Evolutionary conservation across 2,797 vertebrate genomes (phyloP).

Genomic region (Catharus ustulatus): DNA sequence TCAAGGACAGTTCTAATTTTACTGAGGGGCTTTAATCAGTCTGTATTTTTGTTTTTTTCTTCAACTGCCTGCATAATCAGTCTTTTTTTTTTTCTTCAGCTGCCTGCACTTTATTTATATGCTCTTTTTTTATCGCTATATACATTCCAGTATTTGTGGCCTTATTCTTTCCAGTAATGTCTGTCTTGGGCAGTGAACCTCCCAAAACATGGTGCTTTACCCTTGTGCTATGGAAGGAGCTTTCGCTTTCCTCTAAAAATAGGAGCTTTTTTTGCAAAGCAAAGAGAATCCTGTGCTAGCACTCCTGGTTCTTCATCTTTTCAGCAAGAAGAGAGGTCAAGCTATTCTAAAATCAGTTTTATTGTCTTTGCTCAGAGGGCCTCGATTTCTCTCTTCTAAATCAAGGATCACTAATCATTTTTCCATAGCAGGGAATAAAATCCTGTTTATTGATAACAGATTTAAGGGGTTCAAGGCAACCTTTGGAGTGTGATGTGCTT

Average conservation of each 20-base stretch:
- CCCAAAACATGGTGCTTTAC: not conserved
- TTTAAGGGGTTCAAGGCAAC: not conserved
- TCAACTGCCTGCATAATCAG: not conserved
- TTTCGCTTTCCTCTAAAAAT: not conserved
- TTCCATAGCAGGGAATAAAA: not conserved
- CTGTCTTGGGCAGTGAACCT: not conserved
- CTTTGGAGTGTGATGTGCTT: not conserved
- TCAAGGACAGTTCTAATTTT: slow-evolving; percentile 1
- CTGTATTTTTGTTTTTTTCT: not conserved
- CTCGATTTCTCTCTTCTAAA: not conserved
- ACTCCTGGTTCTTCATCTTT: not conserved
- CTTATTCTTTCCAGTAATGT: not conserved
- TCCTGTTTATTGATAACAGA: not conserved
- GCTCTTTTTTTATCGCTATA: not conserved
- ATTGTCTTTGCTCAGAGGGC: not conserved
- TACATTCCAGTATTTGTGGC: accelerated
- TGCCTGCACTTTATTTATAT: not conserved
- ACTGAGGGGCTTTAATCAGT: not conserved
- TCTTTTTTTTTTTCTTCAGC: not conserved
- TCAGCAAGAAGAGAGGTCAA: not conserved
- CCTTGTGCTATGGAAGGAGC: not conserved
- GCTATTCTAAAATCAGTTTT: not conserved
- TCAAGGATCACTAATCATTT: not conserved
- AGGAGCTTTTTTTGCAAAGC: accelerated
- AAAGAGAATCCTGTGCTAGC: not conserved